Conservation (phyloP, 2,113 vertebrate genomes). For the Eleginops maclovinus region DNA sequence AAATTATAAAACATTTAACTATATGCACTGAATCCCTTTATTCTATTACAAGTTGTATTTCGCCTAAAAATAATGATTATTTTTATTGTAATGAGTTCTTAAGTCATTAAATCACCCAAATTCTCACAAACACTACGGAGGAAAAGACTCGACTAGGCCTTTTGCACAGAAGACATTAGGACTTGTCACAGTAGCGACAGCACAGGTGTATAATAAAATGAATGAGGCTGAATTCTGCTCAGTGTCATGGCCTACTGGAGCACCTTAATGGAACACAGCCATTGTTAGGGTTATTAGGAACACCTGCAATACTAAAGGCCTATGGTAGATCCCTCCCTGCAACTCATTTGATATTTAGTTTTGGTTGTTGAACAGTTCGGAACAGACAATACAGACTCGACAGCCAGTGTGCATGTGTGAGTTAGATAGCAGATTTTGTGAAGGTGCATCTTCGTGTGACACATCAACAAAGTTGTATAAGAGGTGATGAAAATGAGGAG, state of each 20-base stretch:
- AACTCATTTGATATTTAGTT: background rate
- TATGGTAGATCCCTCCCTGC: background rate
- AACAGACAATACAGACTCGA: conserved; percentile 27
- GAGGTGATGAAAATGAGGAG: conserved; percentile 23
- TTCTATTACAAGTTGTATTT: background rate
- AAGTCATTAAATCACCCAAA: background rate
- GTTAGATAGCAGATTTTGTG: conserved; percentile 18
- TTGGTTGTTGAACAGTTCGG: conserved; percentile 39
- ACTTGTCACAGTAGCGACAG: no score
- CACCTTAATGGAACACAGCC: no score
- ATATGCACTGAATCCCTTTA: background rate
- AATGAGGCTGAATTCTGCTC: no score
- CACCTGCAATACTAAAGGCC: no score
- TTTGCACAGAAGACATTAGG: no score
- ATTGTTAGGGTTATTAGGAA: no score
- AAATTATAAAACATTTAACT: no score
- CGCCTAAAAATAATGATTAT: background rate
- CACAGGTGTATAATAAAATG: no score
- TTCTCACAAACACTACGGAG: background rate
- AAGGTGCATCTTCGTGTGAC: conserved; percentile 24
- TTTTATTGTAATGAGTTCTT: background rate
- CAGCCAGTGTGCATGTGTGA: background rate
- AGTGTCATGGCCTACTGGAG: no score
- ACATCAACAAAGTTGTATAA: conserved; percentile 28
- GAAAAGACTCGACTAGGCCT: background rate